These are phyloP conservation scores for Gortyna flavago DNA, from an alignment of 2,888 invertebrate genomes.

Conservation along the genomic window DNA sequence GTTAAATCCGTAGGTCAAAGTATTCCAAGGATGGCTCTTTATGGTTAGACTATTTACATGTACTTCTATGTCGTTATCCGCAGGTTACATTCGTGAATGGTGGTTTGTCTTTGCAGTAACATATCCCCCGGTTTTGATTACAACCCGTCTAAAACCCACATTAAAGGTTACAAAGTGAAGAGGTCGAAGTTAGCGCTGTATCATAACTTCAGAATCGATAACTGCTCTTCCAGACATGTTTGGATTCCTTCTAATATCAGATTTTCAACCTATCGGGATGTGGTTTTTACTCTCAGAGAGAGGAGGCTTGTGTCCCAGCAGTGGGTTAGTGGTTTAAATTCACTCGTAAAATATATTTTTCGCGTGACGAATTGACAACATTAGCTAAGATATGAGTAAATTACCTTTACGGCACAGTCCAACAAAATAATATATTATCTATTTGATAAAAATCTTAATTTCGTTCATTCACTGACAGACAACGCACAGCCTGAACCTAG, in stretches of 20 bases:
- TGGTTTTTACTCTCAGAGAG: neutral
- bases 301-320: too few species aligned
- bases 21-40: neutral
- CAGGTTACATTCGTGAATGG: neutral
- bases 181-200: conserved; percentile 1
- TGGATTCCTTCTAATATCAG: neutral
- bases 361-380: neutral
- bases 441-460: neutral
- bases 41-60: neutral
- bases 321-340: neutral
- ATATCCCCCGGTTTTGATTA: neutral
- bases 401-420: too few species aligned
- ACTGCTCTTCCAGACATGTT: neutral
- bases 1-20: neutral
- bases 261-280: neutral
- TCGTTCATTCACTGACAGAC: neutral
- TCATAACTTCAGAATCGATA: conserved; percentile 6
- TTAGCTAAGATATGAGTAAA: neutral
- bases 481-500: neutral
- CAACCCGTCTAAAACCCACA: neutral
- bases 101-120: neutral
- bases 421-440: neutral
- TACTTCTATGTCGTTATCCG: neutral
- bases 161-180: neutral
- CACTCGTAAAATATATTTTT: neutral